These are phyloP conservation scores for Oostethus manadensis DNA, from an alignment of 2,113 vertebrate species.

Conservation along the genomic window DNA sequence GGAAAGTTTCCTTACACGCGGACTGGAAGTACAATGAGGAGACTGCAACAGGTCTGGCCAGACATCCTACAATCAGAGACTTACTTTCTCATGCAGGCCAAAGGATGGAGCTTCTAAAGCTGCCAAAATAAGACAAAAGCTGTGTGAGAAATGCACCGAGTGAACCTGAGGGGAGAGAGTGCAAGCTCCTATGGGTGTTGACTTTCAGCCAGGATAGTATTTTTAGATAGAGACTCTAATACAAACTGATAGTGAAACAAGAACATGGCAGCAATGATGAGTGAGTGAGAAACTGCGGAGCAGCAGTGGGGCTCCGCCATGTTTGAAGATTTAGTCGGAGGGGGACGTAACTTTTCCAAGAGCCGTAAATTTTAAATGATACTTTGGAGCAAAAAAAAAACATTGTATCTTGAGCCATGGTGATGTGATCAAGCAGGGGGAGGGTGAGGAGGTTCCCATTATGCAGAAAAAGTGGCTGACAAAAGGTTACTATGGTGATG, in stretches of 20 bases:
- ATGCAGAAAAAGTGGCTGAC: not conserved
- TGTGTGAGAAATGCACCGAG: constrained; percentile 25
- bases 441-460: constrained; percentile 7
- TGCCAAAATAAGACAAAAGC: constrained; percentile 10
- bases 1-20: constrained; percentile 24
- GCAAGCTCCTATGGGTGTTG: constrained; percentile 54
- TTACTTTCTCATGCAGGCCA: not conserved
- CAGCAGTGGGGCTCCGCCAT: constrained; percentile 14
- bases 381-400: not conserved
- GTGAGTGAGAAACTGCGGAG: constrained; percentile 54
- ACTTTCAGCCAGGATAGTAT: constrained; percentile 66
- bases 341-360: constrained; percentile 21
- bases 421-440: constrained; percentile 22
- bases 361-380: constrained; percentile 1
- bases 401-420: not conserved
- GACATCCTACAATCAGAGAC: not conserved
- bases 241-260: constrained; percentile 61
- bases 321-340: constrained; percentile 23
- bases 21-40: not conserved
- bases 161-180: constrained; percentile 45
- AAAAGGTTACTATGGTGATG: constrained; percentile 44
- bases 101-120: constrained; percentile 19
- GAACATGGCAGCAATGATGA: constrained; percentile 50
- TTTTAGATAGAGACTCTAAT: constrained; percentile 75
- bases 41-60: not conserved